A percentile compares a stretch with the other conserved stretches of the same genome.
These are phyloP conservation scores for Hydriomena furcata DNA, from an alignment of 2,888 invertebrate genomes.

Conservation along the genomic window DNA sequence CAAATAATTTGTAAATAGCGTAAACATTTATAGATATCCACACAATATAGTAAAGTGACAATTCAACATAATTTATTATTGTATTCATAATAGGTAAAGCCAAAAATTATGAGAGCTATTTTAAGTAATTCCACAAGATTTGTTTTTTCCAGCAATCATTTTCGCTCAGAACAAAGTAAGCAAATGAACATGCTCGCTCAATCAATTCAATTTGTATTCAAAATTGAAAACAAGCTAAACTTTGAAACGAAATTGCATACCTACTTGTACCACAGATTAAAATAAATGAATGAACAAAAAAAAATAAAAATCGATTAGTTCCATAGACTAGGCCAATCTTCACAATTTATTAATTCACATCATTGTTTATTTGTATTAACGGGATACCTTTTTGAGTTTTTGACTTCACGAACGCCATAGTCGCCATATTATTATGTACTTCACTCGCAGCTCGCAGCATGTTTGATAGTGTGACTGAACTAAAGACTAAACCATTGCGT, in stretches of 20 bases:
- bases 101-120: no score
- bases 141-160: constrained; percentile 4
- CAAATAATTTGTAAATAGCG: constrained; percentile 80
- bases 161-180: constrained; percentile 10
- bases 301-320: constrained; percentile 11
- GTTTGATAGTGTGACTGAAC: no score
- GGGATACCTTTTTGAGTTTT: no score
- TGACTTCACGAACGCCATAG: no score
- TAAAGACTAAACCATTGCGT: no score
- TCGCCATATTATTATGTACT: no score
- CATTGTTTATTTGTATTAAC: no score
- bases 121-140: constrained; percentile 2
- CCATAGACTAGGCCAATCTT: no score
- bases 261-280: not conserved
- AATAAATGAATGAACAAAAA: constrained; percentile 1
- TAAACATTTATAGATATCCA: constrained; percentile 83
- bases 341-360: no score
- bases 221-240: not conserved
- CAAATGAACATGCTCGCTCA: constrained; percentile 9
- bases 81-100: constrained; percentile 49
- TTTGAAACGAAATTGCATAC: no score
- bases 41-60: constrained; percentile 68
- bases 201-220: constrained; percentile 29
- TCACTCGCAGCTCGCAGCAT: no score
- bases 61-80: constrained; percentile 59